Evolutionary conservation across 2,888 invertebrate species (phyloP).

Genomic region (Epinotia nisella): DNA sequence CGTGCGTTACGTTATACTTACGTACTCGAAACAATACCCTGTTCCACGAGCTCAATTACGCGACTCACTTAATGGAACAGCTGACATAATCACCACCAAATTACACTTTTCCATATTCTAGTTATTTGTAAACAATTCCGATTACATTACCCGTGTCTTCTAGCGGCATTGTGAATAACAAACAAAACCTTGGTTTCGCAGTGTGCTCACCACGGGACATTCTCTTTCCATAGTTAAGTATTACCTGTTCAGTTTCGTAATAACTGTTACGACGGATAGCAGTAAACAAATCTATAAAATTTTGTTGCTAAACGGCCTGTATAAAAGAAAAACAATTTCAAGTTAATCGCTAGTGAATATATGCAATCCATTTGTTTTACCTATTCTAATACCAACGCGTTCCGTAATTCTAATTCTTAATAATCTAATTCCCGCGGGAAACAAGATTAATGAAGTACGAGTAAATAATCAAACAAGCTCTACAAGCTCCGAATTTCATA

Average conservation of each 20-base stretch:
- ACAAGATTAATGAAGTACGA: background rate
- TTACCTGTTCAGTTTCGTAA: slow-evolving; percentile 63
- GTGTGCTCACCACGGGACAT: slow-evolving; percentile 69
- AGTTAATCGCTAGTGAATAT: background rate
- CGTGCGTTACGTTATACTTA: slow-evolving; percentile 67
- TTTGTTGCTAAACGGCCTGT: slow-evolving; percentile 12
- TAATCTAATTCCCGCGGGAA: too few species aligned
- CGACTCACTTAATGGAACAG: slow-evolving; percentile 71
- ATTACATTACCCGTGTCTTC: slow-evolving; percentile 66
- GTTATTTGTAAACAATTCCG: slow-evolving; percentile 69
- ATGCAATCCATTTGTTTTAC: background rate
- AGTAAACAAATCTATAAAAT: slow-evolving; percentile 23
- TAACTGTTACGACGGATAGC: slow-evolving; percentile 36
- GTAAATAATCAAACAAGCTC: too few species aligned
- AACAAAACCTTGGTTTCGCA: slow-evolving; percentile 73
- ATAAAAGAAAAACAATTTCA: background rate
- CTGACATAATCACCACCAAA: slow-evolving; percentile 78
- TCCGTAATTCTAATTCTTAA: too few species aligned
- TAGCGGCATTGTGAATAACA: slow-evolving; percentile 67
- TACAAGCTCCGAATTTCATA: too few species aligned
- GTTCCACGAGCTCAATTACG: slow-evolving; percentile 66
- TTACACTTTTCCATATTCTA: slow-evolving; percentile 66
- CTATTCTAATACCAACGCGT: background rate
- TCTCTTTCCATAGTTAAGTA: slow-evolving; percentile 68
- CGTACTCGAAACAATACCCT: slow-evolving; percentile 64